These are phyloP conservation scores for Tadarida brasiliensis DNA, from an alignment of 2,797 vertebrate genomes.

Conservation along the genomic window DNA sequence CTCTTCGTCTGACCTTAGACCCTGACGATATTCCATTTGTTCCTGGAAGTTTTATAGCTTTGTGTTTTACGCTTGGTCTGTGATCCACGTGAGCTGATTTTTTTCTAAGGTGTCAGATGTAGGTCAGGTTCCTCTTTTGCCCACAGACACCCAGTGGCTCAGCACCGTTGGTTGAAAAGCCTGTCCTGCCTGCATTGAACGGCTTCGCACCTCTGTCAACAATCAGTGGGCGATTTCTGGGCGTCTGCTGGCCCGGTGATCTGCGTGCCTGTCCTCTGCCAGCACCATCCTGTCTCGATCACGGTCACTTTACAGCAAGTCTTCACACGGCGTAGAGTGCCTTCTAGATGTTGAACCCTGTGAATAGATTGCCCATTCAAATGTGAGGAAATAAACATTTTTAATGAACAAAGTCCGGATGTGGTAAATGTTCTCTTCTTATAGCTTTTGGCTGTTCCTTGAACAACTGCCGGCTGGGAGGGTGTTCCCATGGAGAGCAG, in stretches of 20 bases:
- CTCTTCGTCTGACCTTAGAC: background rate
- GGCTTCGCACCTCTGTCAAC: background rate
- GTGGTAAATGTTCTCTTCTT: background rate
- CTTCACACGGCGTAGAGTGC: accelerated
- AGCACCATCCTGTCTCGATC: background rate
- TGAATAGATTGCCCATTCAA: background rate
- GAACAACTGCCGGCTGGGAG: background rate
- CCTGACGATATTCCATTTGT: background rate
- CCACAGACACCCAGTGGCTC: accelerated
- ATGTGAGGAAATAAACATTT: background rate
- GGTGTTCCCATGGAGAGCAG: background rate
- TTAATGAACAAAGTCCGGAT: background rate
- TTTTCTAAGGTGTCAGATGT: background rate
- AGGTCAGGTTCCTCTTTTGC: background rate
- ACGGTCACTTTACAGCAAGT: background rate
- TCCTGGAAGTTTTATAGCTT: background rate
- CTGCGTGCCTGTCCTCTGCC: background rate
- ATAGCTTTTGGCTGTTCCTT: background rate
- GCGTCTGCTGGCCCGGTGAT: accelerated
- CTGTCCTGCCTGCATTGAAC: accelerated
- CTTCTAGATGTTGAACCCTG: background rate
- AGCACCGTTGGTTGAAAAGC: accelerated
- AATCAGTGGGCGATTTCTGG: background rate
- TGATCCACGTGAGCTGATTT: background rate
- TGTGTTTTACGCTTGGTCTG: background rate